These are phyloP conservation scores for Sander vitreus DNA, from an alignment of 2,113 vertebrate species.

Conservation along the genomic window DNA sequence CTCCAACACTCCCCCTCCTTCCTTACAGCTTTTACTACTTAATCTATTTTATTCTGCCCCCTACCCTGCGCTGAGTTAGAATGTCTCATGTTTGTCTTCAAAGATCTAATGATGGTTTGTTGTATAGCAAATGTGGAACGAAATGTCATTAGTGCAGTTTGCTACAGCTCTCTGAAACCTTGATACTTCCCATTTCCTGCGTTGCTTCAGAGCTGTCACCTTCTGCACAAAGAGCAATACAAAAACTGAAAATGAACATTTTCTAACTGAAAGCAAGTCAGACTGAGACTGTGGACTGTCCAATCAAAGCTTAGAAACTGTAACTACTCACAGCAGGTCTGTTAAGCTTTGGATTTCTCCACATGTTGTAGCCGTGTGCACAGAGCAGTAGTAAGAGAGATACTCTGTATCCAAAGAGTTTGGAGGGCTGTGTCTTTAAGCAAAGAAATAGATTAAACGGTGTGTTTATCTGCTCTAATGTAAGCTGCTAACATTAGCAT, in stretches of 20 bases:
- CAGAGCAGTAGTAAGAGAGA: not conserved
- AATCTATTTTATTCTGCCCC: not conserved
- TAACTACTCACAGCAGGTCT: not conserved
- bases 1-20: slow-evolving; percentile 24
- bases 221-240: not conserved
- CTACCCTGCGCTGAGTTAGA: not conserved
- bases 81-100: not conserved
- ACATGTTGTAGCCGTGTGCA: not conserved
- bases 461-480: not conserved
- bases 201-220: not conserved
- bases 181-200: not conserved
- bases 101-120: slow-evolving; percentile 12
- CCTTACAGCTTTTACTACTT: slow-evolving; percentile 22
- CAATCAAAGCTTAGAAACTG: not conserved
- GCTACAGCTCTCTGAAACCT: not conserved
- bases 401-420: not conserved
- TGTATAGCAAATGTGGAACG: slow-evolving; percentile 5
- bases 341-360: not conserved
- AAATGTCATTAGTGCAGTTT: not conserved
- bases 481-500: not conserved
- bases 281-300: not conserved
- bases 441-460: no score
- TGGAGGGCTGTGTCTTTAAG: not conserved
- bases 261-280: not conserved
- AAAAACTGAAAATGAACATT: not conserved